Percentiles rank a stretch among this genome's conserved stretches.
Evolutionary conservation across 2,113 vertebrate species (phyloP).

Genomic region (Poecilia latipinna): DNA sequence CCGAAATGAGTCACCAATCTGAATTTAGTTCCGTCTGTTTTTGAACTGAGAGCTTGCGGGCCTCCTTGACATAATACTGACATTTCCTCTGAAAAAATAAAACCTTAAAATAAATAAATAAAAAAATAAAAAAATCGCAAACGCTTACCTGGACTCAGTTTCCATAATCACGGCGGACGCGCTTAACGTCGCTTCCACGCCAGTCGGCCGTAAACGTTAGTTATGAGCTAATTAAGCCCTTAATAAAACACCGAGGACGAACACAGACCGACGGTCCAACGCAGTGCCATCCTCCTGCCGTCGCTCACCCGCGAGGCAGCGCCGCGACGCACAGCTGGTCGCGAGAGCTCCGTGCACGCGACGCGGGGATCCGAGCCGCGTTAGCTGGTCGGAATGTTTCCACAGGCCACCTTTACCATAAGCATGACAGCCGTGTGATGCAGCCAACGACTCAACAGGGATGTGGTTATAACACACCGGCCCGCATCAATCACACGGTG

Average conservation of each 20-base stretch:
- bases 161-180: slow-evolving; percentile 60
- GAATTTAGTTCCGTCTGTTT: slow-evolving; percentile 1
- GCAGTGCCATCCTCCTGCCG: slow-evolving; percentile 60
- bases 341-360: slow-evolving; percentile 3
- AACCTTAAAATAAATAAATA: slow-evolving; percentile 15
- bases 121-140: not conserved
- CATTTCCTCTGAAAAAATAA: not conserved
- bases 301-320: slow-evolving; percentile 28
- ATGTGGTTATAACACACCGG: slow-evolving; percentile 17
- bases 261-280: slow-evolving; percentile 31
- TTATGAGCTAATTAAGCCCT: slow-evolving; percentile 62
- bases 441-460: slow-evolving; percentile 14
- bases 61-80: not conserved
- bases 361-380: not conserved
- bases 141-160: slow-evolving; percentile 68
- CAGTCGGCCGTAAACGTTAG: slow-evolving; percentile 20
- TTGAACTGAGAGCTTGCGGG: not conserved
- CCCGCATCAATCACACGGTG: slow-evolving; percentile 41
- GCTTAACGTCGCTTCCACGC: slow-evolving; percentile 17
- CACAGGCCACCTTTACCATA: not conserved
- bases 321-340: slow-evolving; percentile 28
- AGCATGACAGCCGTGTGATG: slow-evolving; percentile 19
- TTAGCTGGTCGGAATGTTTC: not conserved
- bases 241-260: slow-evolving; percentile 43
- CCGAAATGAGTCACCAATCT: not conserved